Percentiles rank a stretch among this genome's conserved stretches.
Conservation (phyloP, 2,113 vertebrate species). For the Mormyrus lacerda region DNA sequence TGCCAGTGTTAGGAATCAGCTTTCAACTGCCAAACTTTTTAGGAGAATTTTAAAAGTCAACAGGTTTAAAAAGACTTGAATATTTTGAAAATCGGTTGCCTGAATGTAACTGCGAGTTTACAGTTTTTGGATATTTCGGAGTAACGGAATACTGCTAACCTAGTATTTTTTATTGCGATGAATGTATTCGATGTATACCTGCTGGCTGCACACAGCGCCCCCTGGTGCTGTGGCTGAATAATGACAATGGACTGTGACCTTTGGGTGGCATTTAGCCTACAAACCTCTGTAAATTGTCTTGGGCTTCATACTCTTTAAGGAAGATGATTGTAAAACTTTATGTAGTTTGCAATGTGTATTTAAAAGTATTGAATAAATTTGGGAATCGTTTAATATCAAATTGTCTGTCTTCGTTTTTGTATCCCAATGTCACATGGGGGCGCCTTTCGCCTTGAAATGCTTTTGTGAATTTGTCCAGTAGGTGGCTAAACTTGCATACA, state of each 20-base stretch:
- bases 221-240: background rate
- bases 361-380: conserved; percentile 50
- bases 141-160: conserved; percentile 32
- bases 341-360: conserved; percentile 50
- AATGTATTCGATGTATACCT: conserved; percentile 57
- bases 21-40: conserved; percentile 51
- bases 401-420: background rate
- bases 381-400: conserved; percentile 31
- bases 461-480: background rate
- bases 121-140: conserved; percentile 52
- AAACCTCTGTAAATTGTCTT: conserved; percentile 52
- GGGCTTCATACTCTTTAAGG: conserved; percentile 48
- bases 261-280: conserved; percentile 32
- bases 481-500: background rate
- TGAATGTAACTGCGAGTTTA: conserved; percentile 55
- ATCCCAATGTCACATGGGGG: background rate
- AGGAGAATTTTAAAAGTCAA: conserved; percentile 32
- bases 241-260: conserved; percentile 30
- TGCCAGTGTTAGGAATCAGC: conserved; percentile 33
- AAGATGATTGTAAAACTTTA: conserved; percentile 47
- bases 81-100: conserved; percentile 30
- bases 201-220: conserved; percentile 29
- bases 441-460: background rate
- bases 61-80: conserved; percentile 36
- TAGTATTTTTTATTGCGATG: conserved; percentile 38